A percentile compares a stretch with the other conserved stretches of the same genome.
phyloP scores from a whole-genome alignment of 2,113 vertebrate genomes.

The Brienomyrus brachyistius region DNA sequence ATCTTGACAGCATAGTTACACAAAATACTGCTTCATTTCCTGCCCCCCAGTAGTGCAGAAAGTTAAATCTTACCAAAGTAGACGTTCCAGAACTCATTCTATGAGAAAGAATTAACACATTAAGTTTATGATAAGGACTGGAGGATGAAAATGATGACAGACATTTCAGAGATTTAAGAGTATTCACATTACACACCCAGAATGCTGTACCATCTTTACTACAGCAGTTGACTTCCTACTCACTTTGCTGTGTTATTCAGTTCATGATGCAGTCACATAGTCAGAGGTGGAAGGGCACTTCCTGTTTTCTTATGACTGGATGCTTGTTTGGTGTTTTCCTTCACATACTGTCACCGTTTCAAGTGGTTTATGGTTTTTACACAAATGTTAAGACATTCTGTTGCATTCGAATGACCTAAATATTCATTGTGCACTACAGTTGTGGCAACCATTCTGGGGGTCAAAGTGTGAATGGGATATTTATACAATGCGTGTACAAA shows the following conservation, averaged over 20 bases:
- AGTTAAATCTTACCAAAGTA: constrained; percentile 70
- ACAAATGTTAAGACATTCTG: not conserved
- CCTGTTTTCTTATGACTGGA: not conserved
- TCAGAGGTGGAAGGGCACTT: not conserved
- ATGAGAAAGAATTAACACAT: constrained; percentile 30
- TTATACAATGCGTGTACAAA: not conserved
- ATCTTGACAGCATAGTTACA: not conserved
- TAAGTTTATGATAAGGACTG: not conserved
- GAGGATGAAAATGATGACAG: not conserved
- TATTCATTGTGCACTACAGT: not conserved
- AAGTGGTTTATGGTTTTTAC: not conserved
- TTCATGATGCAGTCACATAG: not conserved
- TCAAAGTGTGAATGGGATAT: not conserved
- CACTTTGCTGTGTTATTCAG: not conserved
- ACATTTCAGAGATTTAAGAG: not conserved
- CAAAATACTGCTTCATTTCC: not conserved
- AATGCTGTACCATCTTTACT: not conserved
- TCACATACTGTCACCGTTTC: not conserved
- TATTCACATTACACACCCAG: not conserved
- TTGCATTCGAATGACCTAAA: not conserved
- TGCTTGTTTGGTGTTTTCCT: not conserved
- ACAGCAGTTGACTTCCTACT: not conserved
- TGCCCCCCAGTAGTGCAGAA: not conserved
- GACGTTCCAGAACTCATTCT: constrained; percentile 79
- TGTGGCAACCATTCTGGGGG: not conserved